Conservation (phyloP, 2,888 invertebrate species). For the Cetonia aurata region DNA sequence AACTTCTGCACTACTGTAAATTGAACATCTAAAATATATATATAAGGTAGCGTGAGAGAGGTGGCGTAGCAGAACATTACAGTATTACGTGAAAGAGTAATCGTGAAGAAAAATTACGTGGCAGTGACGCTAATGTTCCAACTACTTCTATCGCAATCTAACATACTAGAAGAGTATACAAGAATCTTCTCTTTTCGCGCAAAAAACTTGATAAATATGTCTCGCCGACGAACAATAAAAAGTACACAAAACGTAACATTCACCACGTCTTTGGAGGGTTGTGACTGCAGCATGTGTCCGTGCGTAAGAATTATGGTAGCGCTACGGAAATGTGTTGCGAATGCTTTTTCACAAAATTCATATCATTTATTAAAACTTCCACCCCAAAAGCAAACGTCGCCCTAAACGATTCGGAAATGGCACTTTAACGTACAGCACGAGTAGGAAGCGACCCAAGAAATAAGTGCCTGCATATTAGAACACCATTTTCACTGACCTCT, state of each 20-base stretch:
- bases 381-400: slow-evolving; percentile 1
- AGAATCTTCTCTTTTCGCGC: slow-evolving; percentile 15
- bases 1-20: too few relatives aligned
- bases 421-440: background rate
- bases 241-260: slow-evolving; percentile 10
- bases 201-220: slow-evolving; percentile 31
- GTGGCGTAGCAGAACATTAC: too few relatives aligned
- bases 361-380: slow-evolving; percentile 34
- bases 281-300: slow-evolving; percentile 22
- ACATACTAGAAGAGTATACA: background rate
- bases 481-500: background rate
- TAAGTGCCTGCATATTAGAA: slow-evolving; percentile 1
- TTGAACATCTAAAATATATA: too few relatives aligned
- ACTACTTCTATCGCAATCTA: too few relatives aligned
- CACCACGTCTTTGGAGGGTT: slow-evolving; percentile 7
- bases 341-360: slow-evolving; percentile 23
- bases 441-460: slow-evolving; percentile 1
- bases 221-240: slow-evolving; percentile 13
- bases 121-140: too few relatives aligned
- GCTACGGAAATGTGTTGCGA: slow-evolving; percentile 25
- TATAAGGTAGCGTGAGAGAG: too few relatives aligned
- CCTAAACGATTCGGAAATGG: slow-evolving; percentile 17
- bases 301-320: slow-evolving; percentile 28
- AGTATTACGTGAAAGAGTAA: too few relatives aligned
- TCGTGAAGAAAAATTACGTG: too few relatives aligned